phyloP scores from a whole-genome alignment of 2,113 vertebrate species.

The Aegotheles bennettii region DNA sequence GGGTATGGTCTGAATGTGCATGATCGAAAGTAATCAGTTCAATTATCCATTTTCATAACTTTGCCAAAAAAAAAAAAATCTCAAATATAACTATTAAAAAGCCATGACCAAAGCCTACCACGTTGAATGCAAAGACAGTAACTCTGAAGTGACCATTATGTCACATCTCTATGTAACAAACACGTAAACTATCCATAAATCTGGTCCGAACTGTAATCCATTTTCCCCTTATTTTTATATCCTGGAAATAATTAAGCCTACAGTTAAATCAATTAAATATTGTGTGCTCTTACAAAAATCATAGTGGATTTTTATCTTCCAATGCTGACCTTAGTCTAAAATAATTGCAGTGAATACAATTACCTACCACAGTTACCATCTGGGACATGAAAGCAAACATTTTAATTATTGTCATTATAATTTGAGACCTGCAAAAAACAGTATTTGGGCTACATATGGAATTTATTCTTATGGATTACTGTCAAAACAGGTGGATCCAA shows the following conservation, averaged over 20 bases:
- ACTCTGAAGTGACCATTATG: not conserved
- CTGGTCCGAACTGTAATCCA: not conserved
- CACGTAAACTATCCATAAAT: not conserved
- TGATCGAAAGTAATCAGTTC: not conserved
- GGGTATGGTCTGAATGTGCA: accelerated
- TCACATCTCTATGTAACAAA: not conserved
- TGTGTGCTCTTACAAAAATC: not conserved
- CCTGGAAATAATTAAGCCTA: not conserved
- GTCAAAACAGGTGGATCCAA: slow-evolving; percentile 11
- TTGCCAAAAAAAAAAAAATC: not conserved
- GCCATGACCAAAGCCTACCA: not conserved
- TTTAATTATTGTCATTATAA: slow-evolving; percentile 53
- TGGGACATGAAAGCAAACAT: slow-evolving; percentile 42
- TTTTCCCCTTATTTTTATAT: not conserved
- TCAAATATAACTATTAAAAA: not conserved
- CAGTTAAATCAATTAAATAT: not conserved
- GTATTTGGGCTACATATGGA: slow-evolving; percentile 7
- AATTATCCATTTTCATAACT: not conserved
- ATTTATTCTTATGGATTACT: not conserved
- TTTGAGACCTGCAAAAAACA: not conserved
- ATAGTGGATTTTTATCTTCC: not conserved
- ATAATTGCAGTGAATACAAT: slow-evolving; percentile 48
- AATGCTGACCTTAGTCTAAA: slow-evolving; percentile 21
- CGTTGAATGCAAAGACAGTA: accelerated
- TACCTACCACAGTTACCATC: slow-evolving; percentile 39